Conservation (phyloP, 2,113 vertebrate species). For the Rhinopomastus cyanomelas region DNA sequence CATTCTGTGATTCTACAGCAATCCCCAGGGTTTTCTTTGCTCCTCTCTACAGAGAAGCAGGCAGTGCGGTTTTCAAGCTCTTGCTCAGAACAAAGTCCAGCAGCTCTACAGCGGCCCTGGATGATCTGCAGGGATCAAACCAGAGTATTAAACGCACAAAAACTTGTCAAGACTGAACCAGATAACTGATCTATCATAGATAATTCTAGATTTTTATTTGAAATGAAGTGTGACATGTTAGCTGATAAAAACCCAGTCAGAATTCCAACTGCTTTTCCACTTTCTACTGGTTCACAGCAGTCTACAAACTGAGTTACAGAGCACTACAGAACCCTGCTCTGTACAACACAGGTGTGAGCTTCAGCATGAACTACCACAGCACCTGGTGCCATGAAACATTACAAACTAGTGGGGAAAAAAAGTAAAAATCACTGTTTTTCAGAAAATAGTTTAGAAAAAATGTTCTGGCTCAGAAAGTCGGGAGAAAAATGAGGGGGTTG, state of each 20-base stretch:
- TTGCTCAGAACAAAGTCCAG: not conserved
- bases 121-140: not conserved
- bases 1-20: not conserved
- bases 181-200: not conserved
- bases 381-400: not conserved
- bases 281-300: too few species aligned
- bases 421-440: not conserved
- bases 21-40: not conserved
- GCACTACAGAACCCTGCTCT: not conserved
- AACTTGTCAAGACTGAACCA: not conserved
- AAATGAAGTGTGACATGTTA: not conserved
- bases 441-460: not conserved
- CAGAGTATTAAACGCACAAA: not conserved
- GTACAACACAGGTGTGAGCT: not conserved
- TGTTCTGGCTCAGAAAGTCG: not conserved
- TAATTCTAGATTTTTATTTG: not conserved
- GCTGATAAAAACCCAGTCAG: not conserved
- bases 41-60: not conserved
- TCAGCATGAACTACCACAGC: not conserved
- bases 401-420: not conserved
- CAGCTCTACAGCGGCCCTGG: not conserved
- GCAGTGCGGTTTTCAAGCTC: not conserved
- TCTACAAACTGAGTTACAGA: too few species aligned
- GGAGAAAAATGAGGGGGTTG: not conserved
- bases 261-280: not conserved